Evolutionary conservation across 2,888 invertebrate genomes (phyloP), one percentile per base, ranked within the genome.

Genomic region (Cheilosia vulpina): DNA sequence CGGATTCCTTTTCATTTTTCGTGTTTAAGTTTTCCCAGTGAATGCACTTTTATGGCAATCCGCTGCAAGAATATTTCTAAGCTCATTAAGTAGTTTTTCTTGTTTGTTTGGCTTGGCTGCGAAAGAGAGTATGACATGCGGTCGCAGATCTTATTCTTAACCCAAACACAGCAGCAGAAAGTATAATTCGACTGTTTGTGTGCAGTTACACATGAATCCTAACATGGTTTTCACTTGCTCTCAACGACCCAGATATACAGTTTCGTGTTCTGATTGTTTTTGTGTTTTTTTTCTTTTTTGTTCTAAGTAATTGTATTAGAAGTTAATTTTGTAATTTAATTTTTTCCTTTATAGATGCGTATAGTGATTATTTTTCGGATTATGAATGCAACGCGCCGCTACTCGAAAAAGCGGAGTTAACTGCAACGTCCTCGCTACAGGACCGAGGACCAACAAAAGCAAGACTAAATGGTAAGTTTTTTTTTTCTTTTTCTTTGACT

Each of bases 401-500:
- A 78, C 93, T 97, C 90, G 95, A 95, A 21, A 94, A 93, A 89
- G 95, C 97, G 84, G 94, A 93, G 83, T 92, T 98, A 87, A 95
- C 94, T 85, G 97, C 97, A 34, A 97, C 97, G 52, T 96, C 97
- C 19, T 95, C 95, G 88, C 93, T 97, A 80, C 94, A 94, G 63
- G 96, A 96, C 88, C 94, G 97, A 90, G 97, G 97, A 80, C 96
- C 98, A n/a, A 94, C 96, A 84, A 96, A 97, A 93, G 97, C 97
- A 45, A 94, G 94, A 90, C 93, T 98, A 89, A 95, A 97, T 94
- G 97, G 97, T 97, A 94, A 95, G 95, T 91, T 68, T 53, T 55
- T 13, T 11, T 4, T 43, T 52, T 1, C 9, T 38, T 27, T 60
- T 13, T 52, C 1, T n/a, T 52, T 2, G 21, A 17, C 50, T 15